A percentile compares a stretch with the other conserved stretches of the same genome.
Evolutionary conservation across 2,888 invertebrate genomes (phyloP).

Genomic region (Melieria crassipennis): DNA sequence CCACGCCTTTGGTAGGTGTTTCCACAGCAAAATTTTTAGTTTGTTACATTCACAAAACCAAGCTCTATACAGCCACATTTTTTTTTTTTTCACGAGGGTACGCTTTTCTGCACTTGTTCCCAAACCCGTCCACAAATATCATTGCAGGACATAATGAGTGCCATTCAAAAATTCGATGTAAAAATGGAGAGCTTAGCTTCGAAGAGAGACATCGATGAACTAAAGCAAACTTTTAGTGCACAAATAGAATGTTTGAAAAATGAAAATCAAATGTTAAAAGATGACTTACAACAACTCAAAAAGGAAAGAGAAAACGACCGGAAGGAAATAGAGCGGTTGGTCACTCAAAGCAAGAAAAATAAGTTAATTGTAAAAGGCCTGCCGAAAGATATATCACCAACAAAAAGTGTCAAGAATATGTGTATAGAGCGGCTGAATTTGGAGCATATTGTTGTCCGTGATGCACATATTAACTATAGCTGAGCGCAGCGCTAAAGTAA

Average conservation of each 20-base stretch:
- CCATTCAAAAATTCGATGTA: not conserved
- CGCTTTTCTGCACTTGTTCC: accelerated
- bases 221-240: not conserved
- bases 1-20: accelerated
- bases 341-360: not conserved
- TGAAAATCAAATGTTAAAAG: conserved; percentile 11
- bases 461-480: not conserved
- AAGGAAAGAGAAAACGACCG: conserved; percentile 8
- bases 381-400: not conserved
- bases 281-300: not conserved
- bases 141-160: conserved; percentile 6
- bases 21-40: accelerated
- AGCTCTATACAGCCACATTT: accelerated
- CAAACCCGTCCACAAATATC: not conserved
- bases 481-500: conserved; percentile 1
- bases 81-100: no score
- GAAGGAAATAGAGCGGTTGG: not conserved
- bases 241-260: conserved; percentile 1
- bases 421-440: conserved; percentile 4
- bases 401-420: not conserved
- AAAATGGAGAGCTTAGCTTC: not conserved
- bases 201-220: not conserved
- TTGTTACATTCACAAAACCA: no score
- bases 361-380: not conserved
- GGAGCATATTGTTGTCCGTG: not conserved